Evolutionary conservation across 2,888 invertebrate genomes (phyloP), one percentile per base, ranked within the genome.

Genomic region (Epinotia nisella): DNA sequence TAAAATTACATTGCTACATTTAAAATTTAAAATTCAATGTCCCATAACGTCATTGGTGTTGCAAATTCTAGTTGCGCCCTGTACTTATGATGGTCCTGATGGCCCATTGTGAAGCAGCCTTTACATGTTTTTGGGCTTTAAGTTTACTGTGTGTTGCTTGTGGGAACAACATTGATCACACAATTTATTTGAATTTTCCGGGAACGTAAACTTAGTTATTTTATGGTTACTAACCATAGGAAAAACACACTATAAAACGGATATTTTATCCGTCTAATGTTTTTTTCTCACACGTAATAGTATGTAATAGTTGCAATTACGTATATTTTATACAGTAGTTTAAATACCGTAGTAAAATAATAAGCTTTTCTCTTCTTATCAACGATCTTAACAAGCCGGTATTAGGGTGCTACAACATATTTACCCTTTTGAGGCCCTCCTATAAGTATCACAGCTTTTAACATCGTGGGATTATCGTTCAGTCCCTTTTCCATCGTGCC

Each of bases 371-470:
- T 53, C 7, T 15, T 21, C 65, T 65, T 65, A 65, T 66, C 56
- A 39, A 3, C 1, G 10, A 35, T 61, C 19, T 58, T 41, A 71
- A 67, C 53, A 74, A 67, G 77, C 90, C 89, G 89, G 90, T 87
- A 85, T 56, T 58, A 62, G 74, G 73, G 35, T 62, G 21, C 17
- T 39, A 60, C 71, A 66, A n/a, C n/a, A 41, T 74, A 67, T 75
- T 80, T 92, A 98, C 98, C 98, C 96, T 99, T 99, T 88, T 98
- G 97, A 0, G 98, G 98, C 5, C 99, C 98, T 24, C 99, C 99
- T 78, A 99, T 97, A 77, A 99, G 93, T 87, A 99, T 98, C 15
- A 98, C 96, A 67, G 98, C 98, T 92, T 97, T 97, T 76, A 97
- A 88, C 95, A 97, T 96, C 75, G 75, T 81, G 0, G 56, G 71